Percentiles rank a stretch among this genome's conserved stretches.
Evolutionary conservation across 2,797 vertebrate species (phyloP).

Genomic region (Cetoscarus ocellatus): DNA sequence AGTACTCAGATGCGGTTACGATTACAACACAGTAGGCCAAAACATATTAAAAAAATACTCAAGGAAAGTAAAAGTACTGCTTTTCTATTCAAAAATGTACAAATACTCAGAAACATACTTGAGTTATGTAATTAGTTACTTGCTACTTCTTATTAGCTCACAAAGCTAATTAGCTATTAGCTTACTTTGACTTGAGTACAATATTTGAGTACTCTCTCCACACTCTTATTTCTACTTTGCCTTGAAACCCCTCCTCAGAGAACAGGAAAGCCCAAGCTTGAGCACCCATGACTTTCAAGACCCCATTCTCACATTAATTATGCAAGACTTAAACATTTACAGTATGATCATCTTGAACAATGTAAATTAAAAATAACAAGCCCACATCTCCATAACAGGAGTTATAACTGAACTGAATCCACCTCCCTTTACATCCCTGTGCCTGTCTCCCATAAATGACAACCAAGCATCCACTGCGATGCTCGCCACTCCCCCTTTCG

Average conservation of each 20-base stretch:
- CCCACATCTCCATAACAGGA: background rate
- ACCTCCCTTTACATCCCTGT: conserved; percentile 6
- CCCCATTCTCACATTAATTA: background rate
- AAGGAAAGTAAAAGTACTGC: too few species aligned
- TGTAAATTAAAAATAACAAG: too few species aligned
- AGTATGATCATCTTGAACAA: too few species aligned
- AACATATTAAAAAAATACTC: too few species aligned
- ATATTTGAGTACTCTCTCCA: background rate
- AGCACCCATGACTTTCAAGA: background rate
- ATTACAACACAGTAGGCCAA: too few species aligned
- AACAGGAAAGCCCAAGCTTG: background rate
- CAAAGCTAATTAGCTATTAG: too few species aligned
- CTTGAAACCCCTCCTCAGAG: background rate
- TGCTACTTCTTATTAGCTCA: too few species aligned
- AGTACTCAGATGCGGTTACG: too few species aligned
- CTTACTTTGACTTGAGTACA: too few species aligned
- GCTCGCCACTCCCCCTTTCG: conserved; percentile 73
- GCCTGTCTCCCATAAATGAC: conserved; percentile 44
- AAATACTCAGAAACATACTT: too few species aligned
- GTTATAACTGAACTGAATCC: background rate
- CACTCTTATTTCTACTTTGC: background rate
- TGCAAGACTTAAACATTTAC: background rate
- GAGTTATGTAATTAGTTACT: too few species aligned
- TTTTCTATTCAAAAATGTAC: too few species aligned
- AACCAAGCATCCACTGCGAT: conserved; percentile 30